Evolutionary conservation across 2,797 vertebrate genomes (phyloP).

Genomic region (Tenualosa ilisha): DNA sequence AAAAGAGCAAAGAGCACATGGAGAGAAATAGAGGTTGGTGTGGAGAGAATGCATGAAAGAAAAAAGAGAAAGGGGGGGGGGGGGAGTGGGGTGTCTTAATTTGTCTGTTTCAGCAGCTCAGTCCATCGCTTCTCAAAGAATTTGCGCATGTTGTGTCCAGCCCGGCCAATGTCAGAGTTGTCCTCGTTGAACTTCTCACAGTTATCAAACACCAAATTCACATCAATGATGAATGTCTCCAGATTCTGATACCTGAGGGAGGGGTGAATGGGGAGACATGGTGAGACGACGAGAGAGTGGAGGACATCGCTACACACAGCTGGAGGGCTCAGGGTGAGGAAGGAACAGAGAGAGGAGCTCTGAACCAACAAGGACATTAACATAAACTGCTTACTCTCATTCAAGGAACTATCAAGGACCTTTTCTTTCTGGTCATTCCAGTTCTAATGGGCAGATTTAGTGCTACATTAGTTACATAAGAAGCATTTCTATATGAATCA

Average conservation of each 20-base stretch:
- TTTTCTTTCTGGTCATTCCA: too few species aligned
- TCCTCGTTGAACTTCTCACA: slow-evolving; percentile 99
- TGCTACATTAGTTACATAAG: too few species aligned
- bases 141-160: slow-evolving; percentile 98
- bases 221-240: slow-evolving; percentile 95
- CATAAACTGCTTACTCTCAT: too few species aligned
- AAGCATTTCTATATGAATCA: too few species aligned
- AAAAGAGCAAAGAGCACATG: neutral
- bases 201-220: slow-evolving; percentile 99
- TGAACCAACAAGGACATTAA: too few species aligned
- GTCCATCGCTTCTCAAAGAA: slow-evolving; percentile 99
- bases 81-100: slow-evolving; percentile 74
- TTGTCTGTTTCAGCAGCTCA: slow-evolving; percentile 94
- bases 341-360: neutral
- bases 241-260: slow-evolving; percentile 89
- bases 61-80: neutral
- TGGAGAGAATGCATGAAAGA: neutral
- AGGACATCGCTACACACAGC: neutral
- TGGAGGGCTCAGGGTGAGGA: neutral
- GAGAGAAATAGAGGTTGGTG: neutral
- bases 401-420: too few species aligned
- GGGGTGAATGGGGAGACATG: slow-evolving; percentile 40
- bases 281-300: too few species aligned
- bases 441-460: too few species aligned
- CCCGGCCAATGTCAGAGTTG: slow-evolving; percentile 97